A percentile compares a stretch with the other conserved stretches of the same genome.
Conservation (phyloP, 2,888 invertebrate species). For the Epirrhoe alternata region DNA sequence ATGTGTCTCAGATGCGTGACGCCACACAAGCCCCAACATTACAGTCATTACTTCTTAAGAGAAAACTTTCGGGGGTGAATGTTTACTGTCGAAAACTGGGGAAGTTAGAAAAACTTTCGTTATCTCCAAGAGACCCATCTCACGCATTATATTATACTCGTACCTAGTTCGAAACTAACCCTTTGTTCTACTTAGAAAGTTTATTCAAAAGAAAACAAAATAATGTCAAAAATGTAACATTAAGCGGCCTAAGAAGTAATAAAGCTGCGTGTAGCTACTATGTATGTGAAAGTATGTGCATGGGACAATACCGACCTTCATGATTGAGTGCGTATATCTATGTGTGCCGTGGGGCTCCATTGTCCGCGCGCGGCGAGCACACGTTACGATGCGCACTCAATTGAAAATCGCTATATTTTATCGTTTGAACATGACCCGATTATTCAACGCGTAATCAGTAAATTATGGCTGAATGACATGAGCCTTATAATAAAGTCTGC, state of each 20-base stretch:
- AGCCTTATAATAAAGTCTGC: background rate
- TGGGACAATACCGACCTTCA: background rate
- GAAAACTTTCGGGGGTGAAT: background rate
- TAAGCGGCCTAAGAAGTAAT: background rate
- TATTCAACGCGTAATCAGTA: slow-evolving; percentile 5
- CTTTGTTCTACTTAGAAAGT: background rate
- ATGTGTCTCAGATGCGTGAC: background rate
- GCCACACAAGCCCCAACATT: background rate
- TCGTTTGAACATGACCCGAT: slow-evolving; percentile 12
- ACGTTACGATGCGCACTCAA: slow-evolving; percentile 6
- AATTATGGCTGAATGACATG: background rate
- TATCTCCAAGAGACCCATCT: background rate
- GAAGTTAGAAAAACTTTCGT: background rate
- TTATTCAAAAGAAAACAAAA: background rate
- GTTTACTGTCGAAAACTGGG: background rate
- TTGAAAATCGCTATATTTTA: slow-evolving; percentile 16
- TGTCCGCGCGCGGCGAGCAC: background rate
- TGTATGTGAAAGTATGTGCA: background rate
- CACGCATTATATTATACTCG: background rate
- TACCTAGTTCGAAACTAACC: background rate
- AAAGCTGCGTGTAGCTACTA: background rate
- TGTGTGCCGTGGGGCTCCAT: background rate
- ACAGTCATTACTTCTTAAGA: background rate
- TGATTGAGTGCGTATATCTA: background rate
- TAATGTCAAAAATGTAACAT: background rate